Evolutionary conservation across 2,113 vertebrate species (phyloP).

Genomic region (Rhadina sibilatrix): DNA sequence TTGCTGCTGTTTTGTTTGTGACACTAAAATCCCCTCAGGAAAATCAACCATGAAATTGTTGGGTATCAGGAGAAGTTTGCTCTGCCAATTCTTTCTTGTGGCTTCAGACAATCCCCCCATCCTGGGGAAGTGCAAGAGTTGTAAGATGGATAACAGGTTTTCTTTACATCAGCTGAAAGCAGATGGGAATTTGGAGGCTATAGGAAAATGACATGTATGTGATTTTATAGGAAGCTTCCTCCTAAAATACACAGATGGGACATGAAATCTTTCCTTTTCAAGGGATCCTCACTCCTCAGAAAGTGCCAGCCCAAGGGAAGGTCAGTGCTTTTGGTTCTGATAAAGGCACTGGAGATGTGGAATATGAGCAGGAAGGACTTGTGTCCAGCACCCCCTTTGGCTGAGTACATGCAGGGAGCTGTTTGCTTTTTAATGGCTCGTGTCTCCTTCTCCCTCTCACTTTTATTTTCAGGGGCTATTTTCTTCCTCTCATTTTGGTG

Average conservation of each 20-base stretch:
- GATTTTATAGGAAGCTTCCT: not conserved
- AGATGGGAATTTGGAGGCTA: not conserved
- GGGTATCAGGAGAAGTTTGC: not conserved
- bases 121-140: not conserved
- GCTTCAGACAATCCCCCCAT: not conserved
- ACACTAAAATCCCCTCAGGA: not conserved
- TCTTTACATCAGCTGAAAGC: not conserved
- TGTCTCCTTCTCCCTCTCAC: conserved; percentile 2
- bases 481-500: not conserved
- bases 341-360: not conserved
- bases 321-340: not conserved
- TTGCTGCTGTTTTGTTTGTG: not conserved
- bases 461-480: conserved; percentile 53
- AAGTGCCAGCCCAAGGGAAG: not conserved
- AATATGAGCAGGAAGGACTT: not conserved
- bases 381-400: not conserved
- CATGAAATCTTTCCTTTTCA: not conserved
- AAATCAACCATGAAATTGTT: not conserved
- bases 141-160: not conserved
- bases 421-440: not conserved
- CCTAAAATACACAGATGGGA: not conserved
- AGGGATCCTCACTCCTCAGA: not conserved
- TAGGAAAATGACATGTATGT: not conserved
- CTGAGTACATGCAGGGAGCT: not conserved
- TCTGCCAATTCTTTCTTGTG: not conserved